These are phyloP conservation scores for Chironomus riparius DNA, from an alignment of 2,888 invertebrate genomes.

Conservation along the genomic window DNA sequence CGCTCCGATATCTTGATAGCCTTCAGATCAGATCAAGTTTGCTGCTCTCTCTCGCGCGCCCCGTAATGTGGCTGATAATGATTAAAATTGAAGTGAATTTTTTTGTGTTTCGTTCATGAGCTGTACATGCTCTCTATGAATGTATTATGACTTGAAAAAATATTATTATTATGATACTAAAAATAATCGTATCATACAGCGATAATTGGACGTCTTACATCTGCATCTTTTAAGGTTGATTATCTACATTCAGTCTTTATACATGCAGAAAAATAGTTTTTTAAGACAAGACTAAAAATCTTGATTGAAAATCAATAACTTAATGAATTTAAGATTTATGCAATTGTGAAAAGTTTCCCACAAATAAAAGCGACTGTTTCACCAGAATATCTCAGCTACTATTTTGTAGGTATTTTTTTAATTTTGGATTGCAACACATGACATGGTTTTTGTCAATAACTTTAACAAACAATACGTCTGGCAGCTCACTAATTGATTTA, in stretches of 20 bases:
- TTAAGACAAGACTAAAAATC: background rate
- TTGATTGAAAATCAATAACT: background rate
- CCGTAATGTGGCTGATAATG: background rate
- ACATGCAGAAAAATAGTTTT: background rate
- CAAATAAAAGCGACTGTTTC: background rate
- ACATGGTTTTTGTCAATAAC: background rate
- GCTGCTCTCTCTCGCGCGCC: background rate
- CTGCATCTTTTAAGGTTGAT: too few species aligned
- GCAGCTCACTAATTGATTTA: background rate
- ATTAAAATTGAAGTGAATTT: background rate
- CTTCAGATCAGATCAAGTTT: slow-evolving; percentile 13
- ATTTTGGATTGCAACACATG: background rate
- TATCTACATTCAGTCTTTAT: background rate
- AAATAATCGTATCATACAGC: too few species aligned
- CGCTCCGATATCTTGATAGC: slow-evolving; percentile 12
- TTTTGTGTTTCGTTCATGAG: too few species aligned
- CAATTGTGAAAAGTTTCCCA: background rate
- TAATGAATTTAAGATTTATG: background rate
- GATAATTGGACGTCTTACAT: too few species aligned
- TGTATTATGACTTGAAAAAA: background rate
- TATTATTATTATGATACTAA: background rate
- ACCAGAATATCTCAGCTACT: background rate
- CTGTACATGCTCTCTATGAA: background rate
- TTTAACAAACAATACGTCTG: background rate
- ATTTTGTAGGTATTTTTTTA: background rate